Evolutionary conservation across 2,888 invertebrate genomes (phyloP), one percentile per base, ranked within the genome.

Genomic region (Lydus trimaculatus): DNA sequence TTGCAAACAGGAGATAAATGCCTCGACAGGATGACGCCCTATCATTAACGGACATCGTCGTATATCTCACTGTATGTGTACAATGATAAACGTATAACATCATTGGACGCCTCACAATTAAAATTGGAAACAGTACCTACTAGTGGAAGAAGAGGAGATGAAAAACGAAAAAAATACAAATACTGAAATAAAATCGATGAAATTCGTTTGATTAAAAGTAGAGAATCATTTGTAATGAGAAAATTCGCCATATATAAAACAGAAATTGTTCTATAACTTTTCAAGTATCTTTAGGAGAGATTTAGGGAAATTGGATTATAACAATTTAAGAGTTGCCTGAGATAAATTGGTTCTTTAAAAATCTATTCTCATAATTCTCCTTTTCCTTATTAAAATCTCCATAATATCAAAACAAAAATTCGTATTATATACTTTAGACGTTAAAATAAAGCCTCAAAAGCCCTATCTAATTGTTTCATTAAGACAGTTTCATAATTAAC

Each of bases 1-100:
- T 69, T 68, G 64, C 59, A 60, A 48, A 36, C 61, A 65, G 52
- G 65, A 25, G 58, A 67, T 64, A 56, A 48, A 48, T 48, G 20
- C 48, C 48, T 8, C 48, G 48, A 48, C 48, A 48, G 48, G 20
- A 48, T 48, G 48, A 11, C 48, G 48, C 20, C 48, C 48, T 48
- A 48, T 48, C 48, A 48, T 48, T 48, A 48, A 48, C 20, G 48
- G 36, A 20, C 0, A 20, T 48, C 43, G 11, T 33, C 33, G 33
- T 33, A 33, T 33, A n/a, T n/a, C n/a, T n/a, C n/a, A n/a, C n/a
- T n/a, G n/a, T n/a, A n/a, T n/a, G n/a, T n/a, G n/a, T n/a, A n/a
- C n/a, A n/a, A n/a, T n/a, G n/a, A n/a, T n/a, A n/a, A n/a, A n/a
- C n/a, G n/a, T n/a, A n/a, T n/a, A n/a, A n/a, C n/a, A n/a, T n/a